Base-by-base conservation (phyloP, 2,888 invertebrate species). In the Axea sp. region DNA sequence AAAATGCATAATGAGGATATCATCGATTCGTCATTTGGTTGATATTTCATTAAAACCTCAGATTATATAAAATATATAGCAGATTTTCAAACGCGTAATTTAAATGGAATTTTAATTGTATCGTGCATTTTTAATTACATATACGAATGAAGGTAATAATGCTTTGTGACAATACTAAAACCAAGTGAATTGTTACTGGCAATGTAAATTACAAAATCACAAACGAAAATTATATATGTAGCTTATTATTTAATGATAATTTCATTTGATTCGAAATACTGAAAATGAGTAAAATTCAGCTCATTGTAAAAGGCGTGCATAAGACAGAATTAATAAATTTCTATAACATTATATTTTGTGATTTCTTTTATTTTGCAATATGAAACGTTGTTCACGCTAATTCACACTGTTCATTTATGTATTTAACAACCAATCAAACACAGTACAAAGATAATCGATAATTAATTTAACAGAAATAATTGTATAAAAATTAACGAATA, bases 111-210 rank as follows among this genome's bases (percentile, higher is more conserved):
- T 39, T 28, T n/a, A 53, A 53, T 53, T 17, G 15, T 9, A 8
- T 37, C 11, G 30, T 55, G 39, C 12, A 30, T 55, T 55, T 55
- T 55, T 28, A 55, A 55, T 57, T 41, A 31, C 12, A n/a, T n/a
- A 24, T 24, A 7, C 9, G 12, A n/a, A 57, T 55, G 53, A 53
- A 5, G 35, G 37, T 8, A 53, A 37, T 53, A 37, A 53, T 28
- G 53, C 8, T 37, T 37, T 53, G 14, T 53, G 37, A 53, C 15
- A 35, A 35, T 14, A 7, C 24, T 15, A 51, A 51, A 33, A n/a
- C 6, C 24, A 11, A 4, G 12, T n/a, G 19, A 35, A 33, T 51
- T 51, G 24, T 51, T 33, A 51, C 22, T 35, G 24, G 6, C 33
- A 15, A n/a, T 33, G 33, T 14, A 49, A 4, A 49, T 49, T 35